Evolutionary conservation across 2,888 invertebrate species (phyloP), one percentile per base, ranked within the genome.

Genomic region (Melangyna quadrimaculata): DNA sequence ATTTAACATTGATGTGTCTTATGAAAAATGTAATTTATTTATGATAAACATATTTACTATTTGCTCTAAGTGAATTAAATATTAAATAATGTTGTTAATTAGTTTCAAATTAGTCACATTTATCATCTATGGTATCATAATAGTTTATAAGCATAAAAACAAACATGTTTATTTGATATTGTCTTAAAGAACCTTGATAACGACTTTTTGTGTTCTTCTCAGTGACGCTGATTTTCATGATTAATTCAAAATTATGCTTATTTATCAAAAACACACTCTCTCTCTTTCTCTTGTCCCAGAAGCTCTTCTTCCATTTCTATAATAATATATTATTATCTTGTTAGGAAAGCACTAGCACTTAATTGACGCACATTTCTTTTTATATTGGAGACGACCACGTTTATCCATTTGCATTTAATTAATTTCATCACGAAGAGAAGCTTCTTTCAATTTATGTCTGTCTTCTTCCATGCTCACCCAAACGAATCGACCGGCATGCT

Each of bases 331-430:
- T 22, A 59, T 63, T 19, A 37, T 24, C 37, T 40, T 27, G 61
- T 63, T 27, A 27, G 65, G 32, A 29, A 12, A 61, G 22, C 12
- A 59, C 24, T 19, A 61, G 22, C 12, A 59, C 24, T 67, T 51
- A 67, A 67, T 51, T 51, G 67, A 51, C 35, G 51, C 35, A 35
- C 67, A 67, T 48, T 67, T 67, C 22, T 67, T 48, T 48, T 22
- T 22, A 22, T 43, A 17, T 4, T 6, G 27, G 27, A 27, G 27
- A 43, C 59, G 48, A 22, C 35, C 4, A 43, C 43, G 35, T 67
- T 67, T 51, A 51, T 67, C 67, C 51, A 67, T 67, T 51, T 35
- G 51, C n/a, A 51, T 67, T 67, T 51, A 67, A 67, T 67, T 67
- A 51, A 51, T 48, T 51, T 24, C 14, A 67, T n/a, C 35, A 67